These are phyloP conservation scores for Horisme vitalbata DNA, from an alignment of 2,888 invertebrate genomes.

Conservation along the genomic window DNA sequence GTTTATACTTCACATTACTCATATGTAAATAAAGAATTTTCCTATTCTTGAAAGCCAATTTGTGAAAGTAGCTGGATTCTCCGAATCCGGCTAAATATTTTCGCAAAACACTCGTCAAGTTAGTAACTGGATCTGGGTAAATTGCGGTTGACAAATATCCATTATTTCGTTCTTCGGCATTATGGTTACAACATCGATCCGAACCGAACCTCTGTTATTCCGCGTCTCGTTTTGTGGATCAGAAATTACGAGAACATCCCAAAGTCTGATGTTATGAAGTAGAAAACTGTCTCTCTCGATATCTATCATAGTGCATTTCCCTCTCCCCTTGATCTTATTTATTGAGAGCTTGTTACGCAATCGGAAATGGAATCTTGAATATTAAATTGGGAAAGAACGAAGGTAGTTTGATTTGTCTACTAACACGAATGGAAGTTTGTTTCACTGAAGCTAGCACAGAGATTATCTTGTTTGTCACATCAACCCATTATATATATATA, in stretches of 20 bases:
- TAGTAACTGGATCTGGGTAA: too few species aligned
- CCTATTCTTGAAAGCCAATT: neutral
- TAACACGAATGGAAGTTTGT: slow-evolving; percentile 6
- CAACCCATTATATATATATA: too few species aligned
- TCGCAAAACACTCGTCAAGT: too few species aligned
- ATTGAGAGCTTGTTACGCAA: slow-evolving; percentile 25
- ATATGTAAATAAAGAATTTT: neutral
- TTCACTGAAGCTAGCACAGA: too few species aligned
- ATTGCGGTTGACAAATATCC: too few species aligned
- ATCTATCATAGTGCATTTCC: slow-evolving; percentile 22
- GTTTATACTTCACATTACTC: neutral
- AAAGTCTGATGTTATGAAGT: neutral
- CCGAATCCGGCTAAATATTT: too few species aligned
- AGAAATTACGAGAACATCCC: slow-evolving; percentile 1
- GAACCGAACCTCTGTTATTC: too few species aligned
- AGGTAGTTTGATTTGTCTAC: slow-evolving; percentile 16
- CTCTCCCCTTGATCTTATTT: slow-evolving; percentile 37
- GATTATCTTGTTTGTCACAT: too few species aligned
- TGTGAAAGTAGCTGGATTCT: neutral
- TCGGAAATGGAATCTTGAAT: slow-evolving; percentile 24
- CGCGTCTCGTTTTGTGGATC: neutral
- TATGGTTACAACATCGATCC: too few species aligned
- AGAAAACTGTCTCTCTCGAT: slow-evolving; percentile 15
- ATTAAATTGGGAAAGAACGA: slow-evolving; percentile 21
- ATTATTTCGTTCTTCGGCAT: too few species aligned